phyloP scores from a whole-genome alignment of 2,888 invertebrate species.

The Eudasyphora cyanicolor region DNA sequence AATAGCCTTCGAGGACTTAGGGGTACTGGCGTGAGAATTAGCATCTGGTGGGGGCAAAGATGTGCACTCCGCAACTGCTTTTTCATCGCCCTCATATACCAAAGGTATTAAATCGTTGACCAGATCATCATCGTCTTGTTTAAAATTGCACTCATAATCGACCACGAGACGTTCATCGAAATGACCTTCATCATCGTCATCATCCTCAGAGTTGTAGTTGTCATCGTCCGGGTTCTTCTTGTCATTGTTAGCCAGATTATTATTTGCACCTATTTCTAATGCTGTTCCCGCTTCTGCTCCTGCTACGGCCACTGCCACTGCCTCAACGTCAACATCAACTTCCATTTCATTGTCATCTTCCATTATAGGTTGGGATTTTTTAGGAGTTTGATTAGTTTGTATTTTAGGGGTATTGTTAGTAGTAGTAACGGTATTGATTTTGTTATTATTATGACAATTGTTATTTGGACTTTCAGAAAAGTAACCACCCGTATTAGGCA shows the following conservation, averaged over 20 bases:
- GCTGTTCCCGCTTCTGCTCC: not conserved
- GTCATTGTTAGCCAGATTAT: constrained; percentile 5
- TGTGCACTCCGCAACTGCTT: not conserved
- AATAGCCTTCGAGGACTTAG: constrained; percentile 63
- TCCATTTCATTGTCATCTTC: constrained; percentile 65
- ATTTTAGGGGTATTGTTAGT: constrained; percentile 65
- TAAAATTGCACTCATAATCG: constrained; percentile 67
- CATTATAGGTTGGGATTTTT: constrained; percentile 60
- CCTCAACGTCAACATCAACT: constrained; percentile 65
- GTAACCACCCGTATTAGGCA: constrained; percentile 80
- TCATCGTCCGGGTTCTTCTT: not conserved
- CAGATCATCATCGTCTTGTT: constrained; percentile 50
- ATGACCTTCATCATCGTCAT: constrained; percentile 68
- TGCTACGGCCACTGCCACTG: not conserved
- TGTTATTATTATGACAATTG: constrained; percentile 62
- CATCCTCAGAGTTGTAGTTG: not conserved
- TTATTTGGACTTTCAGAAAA: constrained; percentile 76
- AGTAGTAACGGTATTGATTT: constrained; percentile 51
- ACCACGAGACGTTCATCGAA: constrained; percentile 75
- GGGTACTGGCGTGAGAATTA: constrained; percentile 65
- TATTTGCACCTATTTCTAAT: not conserved
- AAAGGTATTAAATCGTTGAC: constrained; percentile 56
- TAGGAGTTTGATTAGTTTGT: constrained; percentile 68
- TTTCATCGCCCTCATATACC: constrained; percentile 48
- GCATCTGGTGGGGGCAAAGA: constrained; percentile 20